Base-by-base conservation (phyloP, 2,797 vertebrate genomes). In the Poecilia wingei region DNA sequence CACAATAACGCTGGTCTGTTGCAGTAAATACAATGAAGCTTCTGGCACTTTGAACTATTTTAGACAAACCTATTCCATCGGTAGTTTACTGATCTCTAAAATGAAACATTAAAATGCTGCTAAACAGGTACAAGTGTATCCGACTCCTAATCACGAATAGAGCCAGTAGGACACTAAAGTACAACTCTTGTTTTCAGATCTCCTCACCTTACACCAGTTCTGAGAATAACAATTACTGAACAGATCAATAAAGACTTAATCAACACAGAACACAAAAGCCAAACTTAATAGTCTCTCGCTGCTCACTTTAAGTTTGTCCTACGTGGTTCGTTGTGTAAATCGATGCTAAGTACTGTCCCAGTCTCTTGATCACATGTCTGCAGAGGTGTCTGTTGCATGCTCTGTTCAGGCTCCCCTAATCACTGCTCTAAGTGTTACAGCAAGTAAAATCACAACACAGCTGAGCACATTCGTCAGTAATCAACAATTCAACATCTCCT, bases 141-240 rank as follows among this genome's bases (percentile, higher is more conserved):
- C 31, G 33, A 79, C 64, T 53, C 68, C 39, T 75, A 3, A 53
- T n/a, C 0, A 25, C 45, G 72, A 61, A 75, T 31, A 41, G 3
- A 82, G 74, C 79, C 79, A 85, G 75, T 77, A 76, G 53, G 55
- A 79, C 72, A 69, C 49, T 70, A 79, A 69, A 75, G 43, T 53
- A 28, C 79, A 70, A 74, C 55, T 82, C 70, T 89, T 72, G 77
- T 83, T 73, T 77, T 80, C 72, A 80, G 74, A 82, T 74, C 85
- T 73, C 80, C 79, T 81, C 79, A 75, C 71, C 74, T 79, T 77
- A 74, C 82, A 81, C 80, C 66, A 79, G 76, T 85, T 74, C n/a
- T 43, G 79, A 84, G 87, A 78, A 86, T 78, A 95, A 90, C 92
- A 91, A 93, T 92, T 87, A 89, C 80, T 81, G 80, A 28, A 20